These are phyloP conservation scores for Andrena bucephala DNA, from an alignment of 2,888 invertebrate genomes.

Conservation along the genomic window DNA sequence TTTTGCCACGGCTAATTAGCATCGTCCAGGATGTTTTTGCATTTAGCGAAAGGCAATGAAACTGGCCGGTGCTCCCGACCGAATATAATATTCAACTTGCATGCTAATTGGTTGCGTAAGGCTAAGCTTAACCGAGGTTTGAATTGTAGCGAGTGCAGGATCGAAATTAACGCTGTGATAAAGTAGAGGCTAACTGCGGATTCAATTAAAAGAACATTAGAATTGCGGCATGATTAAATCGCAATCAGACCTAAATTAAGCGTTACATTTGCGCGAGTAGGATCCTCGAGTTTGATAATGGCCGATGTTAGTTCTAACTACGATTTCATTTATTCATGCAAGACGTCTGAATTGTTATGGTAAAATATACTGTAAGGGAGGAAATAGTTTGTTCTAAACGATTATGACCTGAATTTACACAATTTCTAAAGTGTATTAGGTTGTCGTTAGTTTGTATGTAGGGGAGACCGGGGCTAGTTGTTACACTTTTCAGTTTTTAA, in stretches of 20 bases:
- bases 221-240: conserved; percentile 51
- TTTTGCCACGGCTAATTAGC: conserved; percentile 41
- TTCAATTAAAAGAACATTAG: conserved; percentile 61
- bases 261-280: conserved; percentile 28
- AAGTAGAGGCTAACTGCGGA: conserved; percentile 49
- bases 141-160: conserved; percentile 22
- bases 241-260: conserved; percentile 54
- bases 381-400: background rate
- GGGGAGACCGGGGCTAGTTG: no score
- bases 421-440: no score
- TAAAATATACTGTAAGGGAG: background rate
- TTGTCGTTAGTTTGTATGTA: no score
- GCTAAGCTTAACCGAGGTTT: conserved; percentile 38
- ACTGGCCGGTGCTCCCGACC: background rate
- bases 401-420: background rate
- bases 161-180: conserved; percentile 49
- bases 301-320: conserved; percentile 13
- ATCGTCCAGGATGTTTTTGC: conserved; percentile 43
- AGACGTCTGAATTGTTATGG: background rate
- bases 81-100: conserved; percentile 49
- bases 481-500: no score
- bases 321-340: conserved; percentile 18
- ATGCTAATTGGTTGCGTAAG: conserved; percentile 46
- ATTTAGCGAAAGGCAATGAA: conserved; percentile 44
- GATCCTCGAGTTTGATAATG: conserved; percentile 27